phyloP scores from a whole-genome alignment of 2,113 vertebrate species.

The Phyllostomus discolor region DNA sequence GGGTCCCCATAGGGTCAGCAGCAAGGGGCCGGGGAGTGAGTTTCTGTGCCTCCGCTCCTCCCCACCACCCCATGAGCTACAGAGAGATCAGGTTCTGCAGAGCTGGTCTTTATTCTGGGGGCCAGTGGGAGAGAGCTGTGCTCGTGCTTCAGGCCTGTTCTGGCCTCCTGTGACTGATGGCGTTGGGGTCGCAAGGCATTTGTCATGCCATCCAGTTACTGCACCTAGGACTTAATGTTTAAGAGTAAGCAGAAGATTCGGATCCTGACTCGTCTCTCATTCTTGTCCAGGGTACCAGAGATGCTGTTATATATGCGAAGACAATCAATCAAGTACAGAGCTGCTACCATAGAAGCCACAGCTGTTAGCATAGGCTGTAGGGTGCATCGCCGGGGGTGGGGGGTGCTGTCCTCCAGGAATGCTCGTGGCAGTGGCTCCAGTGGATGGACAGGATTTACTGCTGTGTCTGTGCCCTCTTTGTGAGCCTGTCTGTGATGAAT shows the following conservation, averaged over 20 bases:
- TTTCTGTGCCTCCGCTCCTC: background rate
- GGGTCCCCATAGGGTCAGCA: accelerated
- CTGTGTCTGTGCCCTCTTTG: background rate
- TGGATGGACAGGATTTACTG: background rate
- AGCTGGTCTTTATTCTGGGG: background rate
- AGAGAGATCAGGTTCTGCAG: background rate
- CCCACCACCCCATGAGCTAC: background rate
- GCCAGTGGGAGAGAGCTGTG: background rate
- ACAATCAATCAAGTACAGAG: background rate
- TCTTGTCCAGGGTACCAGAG: background rate
- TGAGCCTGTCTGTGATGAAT: conserved; percentile 33
- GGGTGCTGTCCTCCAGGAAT: background rate
- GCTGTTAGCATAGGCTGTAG: background rate
- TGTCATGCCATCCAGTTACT: background rate
- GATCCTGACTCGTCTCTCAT: background rate
- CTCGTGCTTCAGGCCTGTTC: background rate
- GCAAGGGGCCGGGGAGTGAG: background rate
- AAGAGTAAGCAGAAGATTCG: background rate
- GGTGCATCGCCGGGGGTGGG: background rate
- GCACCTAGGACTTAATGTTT: background rate
- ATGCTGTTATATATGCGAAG: background rate
- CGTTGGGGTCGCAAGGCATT: background rate
- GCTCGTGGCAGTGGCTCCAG: background rate
- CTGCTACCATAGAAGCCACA: accelerated
- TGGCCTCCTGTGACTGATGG: background rate